Evolutionary conservation across 2,888 invertebrate species (phyloP).

Genomic region (Tachina grossa): DNA sequence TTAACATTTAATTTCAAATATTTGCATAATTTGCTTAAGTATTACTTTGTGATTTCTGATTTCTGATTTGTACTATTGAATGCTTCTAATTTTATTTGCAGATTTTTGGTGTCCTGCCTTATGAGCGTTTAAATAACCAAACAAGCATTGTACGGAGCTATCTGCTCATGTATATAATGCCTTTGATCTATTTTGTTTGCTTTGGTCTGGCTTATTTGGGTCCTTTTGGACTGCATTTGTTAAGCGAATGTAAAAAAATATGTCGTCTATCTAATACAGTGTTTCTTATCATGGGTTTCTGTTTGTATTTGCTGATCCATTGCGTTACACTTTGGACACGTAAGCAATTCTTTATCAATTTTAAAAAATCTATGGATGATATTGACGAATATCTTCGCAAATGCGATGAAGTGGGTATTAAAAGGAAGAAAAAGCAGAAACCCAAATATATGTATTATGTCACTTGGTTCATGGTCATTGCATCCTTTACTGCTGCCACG

Average conservation of each 20-base stretch:
- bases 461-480: slow-evolving; percentile 75
- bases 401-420: slow-evolving; percentile 75
- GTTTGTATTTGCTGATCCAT: slow-evolving; percentile 77
- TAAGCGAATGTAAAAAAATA: slow-evolving; percentile 77
- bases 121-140: slow-evolving; percentile 75
- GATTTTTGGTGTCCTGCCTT: slow-evolving; percentile 79
- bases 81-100: slow-evolving; percentile 62
- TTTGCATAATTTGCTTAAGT: neutral
- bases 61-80: neutral
- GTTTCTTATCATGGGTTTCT: slow-evolving; percentile 78
- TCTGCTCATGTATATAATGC: slow-evolving; percentile 77
- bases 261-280: slow-evolving; percentile 78
- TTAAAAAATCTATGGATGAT: slow-evolving; percentile 75
- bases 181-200: slow-evolving; percentile 76
- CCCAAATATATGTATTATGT: slow-evolving; percentile 75
- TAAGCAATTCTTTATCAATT: slow-evolving; percentile 78
- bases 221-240: slow-evolving; percentile 67
- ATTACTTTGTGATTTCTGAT: neutral
- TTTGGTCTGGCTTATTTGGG: slow-evolving; percentile 75
- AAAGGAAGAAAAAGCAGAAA: slow-evolving; percentile 60
- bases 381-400: slow-evolving; percentile 77
- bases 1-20: neutral
- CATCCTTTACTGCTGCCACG: slow-evolving; percentile 74
- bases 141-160: slow-evolving; percentile 76
- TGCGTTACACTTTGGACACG: slow-evolving; percentile 77